phyloP scores from a whole-genome alignment of 2,888 invertebrate genomes.

The Blomia tropicalis region DNA sequence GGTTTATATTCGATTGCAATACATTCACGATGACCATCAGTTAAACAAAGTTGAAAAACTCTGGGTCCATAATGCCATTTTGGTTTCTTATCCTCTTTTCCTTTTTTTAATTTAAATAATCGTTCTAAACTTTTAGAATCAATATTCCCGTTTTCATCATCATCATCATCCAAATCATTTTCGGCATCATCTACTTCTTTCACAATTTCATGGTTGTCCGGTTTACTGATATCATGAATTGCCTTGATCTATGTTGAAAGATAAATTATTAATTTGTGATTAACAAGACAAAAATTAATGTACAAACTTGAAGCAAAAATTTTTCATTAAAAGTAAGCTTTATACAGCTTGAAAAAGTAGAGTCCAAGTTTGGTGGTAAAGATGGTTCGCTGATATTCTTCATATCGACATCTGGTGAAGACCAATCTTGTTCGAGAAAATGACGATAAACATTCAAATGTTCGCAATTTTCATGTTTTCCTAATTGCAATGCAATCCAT shows the following conservation, averaged over 20 bases:
- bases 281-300: background rate
- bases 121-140: background rate
- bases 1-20: conserved; percentile 54
- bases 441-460: background rate
- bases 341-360: background rate
- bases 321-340: background rate
- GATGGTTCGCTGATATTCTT: background rate
- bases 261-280: background rate
- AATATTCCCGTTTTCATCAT: background rate
- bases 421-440: background rate
- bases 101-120: background rate
- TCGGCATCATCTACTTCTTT: background rate
- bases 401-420: background rate
- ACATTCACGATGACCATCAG: conserved; percentile 55
- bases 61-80: conserved; percentile 35
- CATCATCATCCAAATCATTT: background rate
- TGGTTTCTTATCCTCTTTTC: background rate
- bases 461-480: no score
- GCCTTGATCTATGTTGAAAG: background rate
- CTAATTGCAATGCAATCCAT: no score
- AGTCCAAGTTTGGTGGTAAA: background rate
- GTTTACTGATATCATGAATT: background rate
- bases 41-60: conserved; percentile 52
- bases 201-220: background rate
- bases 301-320: background rate